Evolutionary conservation across 2,888 invertebrate species (phyloP).

Genomic region (Polietes domitor): DNA sequence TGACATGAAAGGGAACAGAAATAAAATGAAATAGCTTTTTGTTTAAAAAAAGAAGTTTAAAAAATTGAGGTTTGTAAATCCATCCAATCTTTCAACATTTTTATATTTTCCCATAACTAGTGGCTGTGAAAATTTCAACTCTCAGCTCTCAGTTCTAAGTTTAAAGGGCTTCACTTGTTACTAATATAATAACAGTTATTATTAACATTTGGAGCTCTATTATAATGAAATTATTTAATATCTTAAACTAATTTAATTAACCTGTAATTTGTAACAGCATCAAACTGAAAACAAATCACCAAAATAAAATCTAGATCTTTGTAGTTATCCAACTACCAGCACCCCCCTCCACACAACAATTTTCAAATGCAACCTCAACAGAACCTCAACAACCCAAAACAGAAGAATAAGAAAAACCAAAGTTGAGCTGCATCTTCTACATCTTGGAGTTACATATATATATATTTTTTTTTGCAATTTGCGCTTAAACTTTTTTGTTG

Average conservation of each 20-base stretch:
- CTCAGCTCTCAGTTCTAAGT: not conserved
- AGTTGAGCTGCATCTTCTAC: not conserved
- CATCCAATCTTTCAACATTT: no score
- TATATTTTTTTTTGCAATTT: not conserved
- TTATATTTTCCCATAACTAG: no score
- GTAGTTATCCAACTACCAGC: not conserved
- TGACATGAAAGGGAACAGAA: not conserved
- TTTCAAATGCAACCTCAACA: not conserved
- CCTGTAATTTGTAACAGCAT: not conserved
- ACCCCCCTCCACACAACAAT: not conserved
- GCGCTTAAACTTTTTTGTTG: not conserved
- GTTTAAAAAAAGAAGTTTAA: not conserved
- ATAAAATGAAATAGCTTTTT: not conserved
- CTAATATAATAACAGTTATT: slow-evolving; percentile 23
- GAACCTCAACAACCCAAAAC: not conserved
- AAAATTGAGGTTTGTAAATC: not conserved
- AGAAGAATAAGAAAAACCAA: not conserved
- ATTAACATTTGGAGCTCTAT: not conserved
- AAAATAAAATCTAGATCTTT: slow-evolving; percentile 6
- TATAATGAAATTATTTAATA: not conserved
- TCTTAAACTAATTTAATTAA: slow-evolving; percentile 16
- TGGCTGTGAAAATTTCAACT: not conserved
- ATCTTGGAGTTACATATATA: not conserved
- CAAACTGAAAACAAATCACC: not conserved
- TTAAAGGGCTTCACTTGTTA: slow-evolving; percentile 12